Conservation (phyloP, 2,888 invertebrate genomes). For the Cancer borealis region DNA sequence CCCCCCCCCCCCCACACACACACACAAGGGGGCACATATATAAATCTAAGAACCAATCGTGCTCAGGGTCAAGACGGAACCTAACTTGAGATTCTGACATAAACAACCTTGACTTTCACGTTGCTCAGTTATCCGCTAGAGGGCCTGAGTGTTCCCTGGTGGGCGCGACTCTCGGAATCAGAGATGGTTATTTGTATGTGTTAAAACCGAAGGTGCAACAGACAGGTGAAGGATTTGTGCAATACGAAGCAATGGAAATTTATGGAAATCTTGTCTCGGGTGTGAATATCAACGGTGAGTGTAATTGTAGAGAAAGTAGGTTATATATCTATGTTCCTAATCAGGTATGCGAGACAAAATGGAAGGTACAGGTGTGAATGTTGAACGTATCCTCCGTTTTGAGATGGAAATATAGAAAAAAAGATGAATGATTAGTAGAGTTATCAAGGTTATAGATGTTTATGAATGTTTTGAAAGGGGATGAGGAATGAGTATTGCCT, state of each 20-base stretch:
- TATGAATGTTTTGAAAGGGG: neutral
- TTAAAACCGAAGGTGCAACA: conserved; percentile 5
- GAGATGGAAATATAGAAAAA: too few relatives aligned
- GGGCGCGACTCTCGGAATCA: neutral
- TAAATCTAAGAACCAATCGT: too few relatives aligned
- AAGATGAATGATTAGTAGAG: too few relatives aligned
- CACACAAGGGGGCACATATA: too few relatives aligned
- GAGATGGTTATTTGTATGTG: conserved; percentile 26
- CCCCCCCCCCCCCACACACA: neutral
- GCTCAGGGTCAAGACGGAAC: neutral
- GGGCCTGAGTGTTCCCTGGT: conserved; percentile 1
- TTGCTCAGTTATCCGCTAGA: too few relatives aligned
- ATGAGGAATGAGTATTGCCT: neutral
- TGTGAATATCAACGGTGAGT: neutral
- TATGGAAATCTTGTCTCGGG: neutral
- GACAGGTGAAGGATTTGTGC: conserved; percentile 22
- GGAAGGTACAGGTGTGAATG: neutral
- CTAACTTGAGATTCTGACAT: conserved; percentile 36
- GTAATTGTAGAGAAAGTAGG: conserved; percentile 7
- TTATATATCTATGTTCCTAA: neutral
- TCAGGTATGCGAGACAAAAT: neutral
- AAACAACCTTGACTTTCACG: neutral
- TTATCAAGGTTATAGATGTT: neutral
- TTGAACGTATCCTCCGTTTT: too few relatives aligned
- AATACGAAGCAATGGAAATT: neutral